Conservation (phyloP, 2,113 vertebrate species). For the Sphyrna mokarran region DNA sequence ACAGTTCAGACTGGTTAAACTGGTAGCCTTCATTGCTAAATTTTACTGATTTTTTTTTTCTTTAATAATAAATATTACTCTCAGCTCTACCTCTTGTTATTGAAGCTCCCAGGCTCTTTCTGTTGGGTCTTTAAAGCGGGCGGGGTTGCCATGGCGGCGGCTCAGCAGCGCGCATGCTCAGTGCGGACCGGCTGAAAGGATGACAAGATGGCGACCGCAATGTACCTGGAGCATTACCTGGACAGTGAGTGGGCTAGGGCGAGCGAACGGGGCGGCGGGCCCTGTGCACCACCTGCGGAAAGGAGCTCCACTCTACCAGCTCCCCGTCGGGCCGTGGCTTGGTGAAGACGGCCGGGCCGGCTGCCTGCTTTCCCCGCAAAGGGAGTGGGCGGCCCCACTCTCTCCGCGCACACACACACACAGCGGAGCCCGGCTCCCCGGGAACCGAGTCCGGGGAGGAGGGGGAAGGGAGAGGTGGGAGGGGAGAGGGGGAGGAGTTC, state of each 20-base stretch:
- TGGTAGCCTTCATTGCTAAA: too few species aligned
- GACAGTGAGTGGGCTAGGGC: slow-evolving; percentile 78
- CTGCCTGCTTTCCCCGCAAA: too few species aligned
- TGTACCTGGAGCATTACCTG: slow-evolving; percentile 94
- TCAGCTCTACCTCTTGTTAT: too few species aligned
- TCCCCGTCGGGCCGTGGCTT: fast-evolving
- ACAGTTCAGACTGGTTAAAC: too few species aligned
- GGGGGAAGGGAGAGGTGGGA: too few species aligned
- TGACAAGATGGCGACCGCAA: slow-evolving; percentile 84
- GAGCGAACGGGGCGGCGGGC: not conserved
- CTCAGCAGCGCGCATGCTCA: slow-evolving; percentile 24
- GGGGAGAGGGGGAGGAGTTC: not conserved
- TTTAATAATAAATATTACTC: too few species aligned
- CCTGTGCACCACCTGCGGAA: not conserved
- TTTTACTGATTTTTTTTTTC: too few species aligned
- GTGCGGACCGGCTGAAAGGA: slow-evolving; percentile 43
- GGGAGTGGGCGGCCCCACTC: too few species aligned
- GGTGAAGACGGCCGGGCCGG: not conserved
- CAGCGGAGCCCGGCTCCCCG: not conserved
- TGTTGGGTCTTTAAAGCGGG: slow-evolving; percentile 37
- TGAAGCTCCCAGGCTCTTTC: too few species aligned
- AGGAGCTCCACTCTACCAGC: not conserved
- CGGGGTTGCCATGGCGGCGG: slow-evolving; percentile 41
- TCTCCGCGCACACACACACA: too few species aligned
- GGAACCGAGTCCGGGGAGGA: too few species aligned